Conservation (phyloP, 2,888 invertebrate genomes). For the Macropis europaea region DNA sequence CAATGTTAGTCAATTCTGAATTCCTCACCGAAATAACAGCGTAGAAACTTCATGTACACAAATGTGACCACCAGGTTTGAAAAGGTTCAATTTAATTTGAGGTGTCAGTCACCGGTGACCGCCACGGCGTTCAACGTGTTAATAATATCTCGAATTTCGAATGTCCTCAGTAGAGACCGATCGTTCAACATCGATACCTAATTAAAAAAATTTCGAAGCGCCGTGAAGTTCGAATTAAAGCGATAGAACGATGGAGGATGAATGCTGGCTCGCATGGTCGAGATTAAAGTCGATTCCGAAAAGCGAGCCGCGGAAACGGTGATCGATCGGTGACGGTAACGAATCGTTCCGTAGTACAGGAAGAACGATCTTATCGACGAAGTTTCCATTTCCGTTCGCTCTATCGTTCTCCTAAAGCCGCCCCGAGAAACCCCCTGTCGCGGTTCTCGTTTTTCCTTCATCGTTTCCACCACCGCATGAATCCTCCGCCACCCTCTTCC, state of each 20-base stretch:
- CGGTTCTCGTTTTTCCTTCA: not conserved
- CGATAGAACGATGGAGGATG: not conserved
- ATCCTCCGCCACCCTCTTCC: slow-evolving; percentile 1
- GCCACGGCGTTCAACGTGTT: no score
- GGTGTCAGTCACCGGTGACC: no score
- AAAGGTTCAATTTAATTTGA: no score
- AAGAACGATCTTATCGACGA: slow-evolving; percentile 63
- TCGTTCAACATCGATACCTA: no score
- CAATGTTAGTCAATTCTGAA: no score
- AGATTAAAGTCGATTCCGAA: slow-evolving; percentile 54
- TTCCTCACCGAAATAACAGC: no score
- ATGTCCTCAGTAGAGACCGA: not conserved
- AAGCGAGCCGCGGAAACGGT: slow-evolving; percentile 40
- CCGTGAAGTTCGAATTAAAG: not conserved
- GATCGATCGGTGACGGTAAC: slow-evolving; percentile 69
- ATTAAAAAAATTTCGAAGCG: not conserved
- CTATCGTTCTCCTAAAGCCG: slow-evolving; percentile 29
- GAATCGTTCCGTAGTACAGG: slow-evolving; percentile 61
- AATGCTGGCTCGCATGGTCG: slow-evolving; percentile 25
- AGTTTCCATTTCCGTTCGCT: slow-evolving; percentile 63
- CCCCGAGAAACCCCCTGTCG: not conserved
- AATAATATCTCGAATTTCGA: no score
- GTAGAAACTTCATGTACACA: no score
- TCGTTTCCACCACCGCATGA: not conserved
- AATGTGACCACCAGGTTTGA: no score